Percentiles rank a stretch among this genome's conserved stretches.
Evolutionary conservation across 2,113 vertebrate species (phyloP).

Genomic region (Alouatta palliata): DNA sequence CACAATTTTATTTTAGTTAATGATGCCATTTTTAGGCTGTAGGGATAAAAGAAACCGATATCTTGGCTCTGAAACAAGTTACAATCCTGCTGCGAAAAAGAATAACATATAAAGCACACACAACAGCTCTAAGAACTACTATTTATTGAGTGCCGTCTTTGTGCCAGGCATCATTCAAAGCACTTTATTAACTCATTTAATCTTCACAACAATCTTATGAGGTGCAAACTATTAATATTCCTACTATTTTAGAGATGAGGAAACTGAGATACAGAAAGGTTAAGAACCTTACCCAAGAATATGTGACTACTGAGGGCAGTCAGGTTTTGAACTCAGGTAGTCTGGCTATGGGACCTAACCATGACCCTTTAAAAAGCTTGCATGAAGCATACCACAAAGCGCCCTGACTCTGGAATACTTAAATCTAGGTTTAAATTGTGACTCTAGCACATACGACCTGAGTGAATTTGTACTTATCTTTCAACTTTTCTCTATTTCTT

Average conservation of each 20-base stretch:
- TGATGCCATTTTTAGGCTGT: slow-evolving; percentile 1
- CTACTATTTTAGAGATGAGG: background rate
- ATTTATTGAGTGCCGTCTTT: background rate
- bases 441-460: background rate
- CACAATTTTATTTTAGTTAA: background rate
- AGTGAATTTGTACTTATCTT: background rate
- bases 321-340: background rate
- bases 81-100: background rate
- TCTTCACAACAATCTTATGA: background rate
- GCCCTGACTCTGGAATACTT: background rate
- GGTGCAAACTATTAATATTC: background rate
- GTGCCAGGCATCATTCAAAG: slow-evolving; percentile 17
- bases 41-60: background rate
- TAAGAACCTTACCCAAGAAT: slow-evolving; percentile 27
- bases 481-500: background rate
- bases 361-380: background rate
- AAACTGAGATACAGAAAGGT: background rate
- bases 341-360: background rate
- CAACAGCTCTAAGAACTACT: background rate
- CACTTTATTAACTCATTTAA: background rate
- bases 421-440: background rate
- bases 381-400: background rate
- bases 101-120: background rate
- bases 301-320: background rate
- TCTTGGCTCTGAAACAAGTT: background rate